Percentiles rank a stretch among this genome's conserved stretches.
These are phyloP conservation scores for Allochrocebus solatus DNA, from an alignment of 2,797 vertebrate species.

Conservation along the genomic window DNA sequence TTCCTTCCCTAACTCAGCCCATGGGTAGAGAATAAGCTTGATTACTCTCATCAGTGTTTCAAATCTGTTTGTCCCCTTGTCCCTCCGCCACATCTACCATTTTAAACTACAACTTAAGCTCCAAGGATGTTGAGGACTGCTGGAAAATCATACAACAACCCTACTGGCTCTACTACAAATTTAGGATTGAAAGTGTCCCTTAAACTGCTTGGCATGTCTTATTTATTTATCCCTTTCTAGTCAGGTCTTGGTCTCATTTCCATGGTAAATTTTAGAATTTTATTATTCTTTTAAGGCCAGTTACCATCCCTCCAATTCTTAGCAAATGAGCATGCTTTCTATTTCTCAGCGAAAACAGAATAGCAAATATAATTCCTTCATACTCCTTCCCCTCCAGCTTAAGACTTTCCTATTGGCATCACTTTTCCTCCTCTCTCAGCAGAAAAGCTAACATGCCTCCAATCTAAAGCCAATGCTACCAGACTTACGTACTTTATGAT, in stretches of 20 bases:
- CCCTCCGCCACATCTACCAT: background rate
- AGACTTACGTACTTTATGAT: background rate
- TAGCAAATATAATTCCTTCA: background rate
- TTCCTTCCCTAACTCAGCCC: background rate
- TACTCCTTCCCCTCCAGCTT: background rate
- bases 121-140: background rate
- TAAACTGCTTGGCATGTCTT: background rate
- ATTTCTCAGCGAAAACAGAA: background rate
- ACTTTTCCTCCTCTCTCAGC: background rate
- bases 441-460: background rate
- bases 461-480: background rate
- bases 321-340: background rate
- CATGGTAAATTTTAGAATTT: background rate
- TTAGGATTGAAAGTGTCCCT: background rate
- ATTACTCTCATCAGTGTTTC: background rate
- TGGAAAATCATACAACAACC: background rate
- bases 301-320: background rate
- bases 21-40: background rate
- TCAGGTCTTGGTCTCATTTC: background rate
- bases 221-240: background rate
- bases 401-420: background rate
- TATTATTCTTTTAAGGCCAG: background rate
- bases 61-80: background rate
- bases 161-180: background rate
- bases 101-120: background rate